phyloP scores from a whole-genome alignment of 2,797 vertebrate genomes.

The Poeciliopsis turneri region DNA sequence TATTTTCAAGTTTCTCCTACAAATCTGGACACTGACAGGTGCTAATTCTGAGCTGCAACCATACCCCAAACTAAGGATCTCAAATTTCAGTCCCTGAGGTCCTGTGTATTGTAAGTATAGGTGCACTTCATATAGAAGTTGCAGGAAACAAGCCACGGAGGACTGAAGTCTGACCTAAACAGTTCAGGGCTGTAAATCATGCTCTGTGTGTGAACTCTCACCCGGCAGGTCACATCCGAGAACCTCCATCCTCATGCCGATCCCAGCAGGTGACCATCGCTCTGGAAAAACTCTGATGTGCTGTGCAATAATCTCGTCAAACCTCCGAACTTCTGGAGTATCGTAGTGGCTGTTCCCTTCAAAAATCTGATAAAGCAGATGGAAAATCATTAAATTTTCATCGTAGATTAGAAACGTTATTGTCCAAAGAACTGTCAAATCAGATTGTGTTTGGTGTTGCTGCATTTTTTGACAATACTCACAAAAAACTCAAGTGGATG shows the following conservation, averaged over 20 bases:
- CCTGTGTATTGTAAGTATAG: not conserved
- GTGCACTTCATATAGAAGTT: not conserved
- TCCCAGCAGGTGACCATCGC: conserved; percentile 95
- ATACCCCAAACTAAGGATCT: not conserved
- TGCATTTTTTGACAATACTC: conserved; percentile 3
- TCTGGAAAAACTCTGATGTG: conserved; percentile 92
- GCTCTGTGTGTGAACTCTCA: conserved; percentile 64
- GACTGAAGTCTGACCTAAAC: not conserved
- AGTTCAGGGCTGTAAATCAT: not conserved
- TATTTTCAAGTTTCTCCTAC: not conserved
- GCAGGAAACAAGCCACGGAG: not conserved
- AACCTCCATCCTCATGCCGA: conserved; percentile 97
- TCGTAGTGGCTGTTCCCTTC: conserved; percentile 98
- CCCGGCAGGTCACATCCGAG: conserved; percentile 96
- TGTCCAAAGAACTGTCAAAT: not conserved
- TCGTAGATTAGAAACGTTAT: not conserved
- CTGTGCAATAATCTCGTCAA: conserved; percentile 90
- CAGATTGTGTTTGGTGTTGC: conserved; percentile 4
- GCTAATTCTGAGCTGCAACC: not conserved
- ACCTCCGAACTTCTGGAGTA: conserved; percentile 92
- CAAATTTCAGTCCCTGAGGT: not conserved
- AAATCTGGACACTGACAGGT: not conserved
- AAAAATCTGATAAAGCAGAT: conserved; percentile 83
- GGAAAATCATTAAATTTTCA: not conserved
- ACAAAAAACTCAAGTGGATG: conserved; percentile 16